Percentiles rank a stretch among this genome's conserved stretches.
These are phyloP conservation scores for Silurus glanis DNA, from an alignment of 2,113 vertebrate species.

Conservation along the genomic window DNA sequence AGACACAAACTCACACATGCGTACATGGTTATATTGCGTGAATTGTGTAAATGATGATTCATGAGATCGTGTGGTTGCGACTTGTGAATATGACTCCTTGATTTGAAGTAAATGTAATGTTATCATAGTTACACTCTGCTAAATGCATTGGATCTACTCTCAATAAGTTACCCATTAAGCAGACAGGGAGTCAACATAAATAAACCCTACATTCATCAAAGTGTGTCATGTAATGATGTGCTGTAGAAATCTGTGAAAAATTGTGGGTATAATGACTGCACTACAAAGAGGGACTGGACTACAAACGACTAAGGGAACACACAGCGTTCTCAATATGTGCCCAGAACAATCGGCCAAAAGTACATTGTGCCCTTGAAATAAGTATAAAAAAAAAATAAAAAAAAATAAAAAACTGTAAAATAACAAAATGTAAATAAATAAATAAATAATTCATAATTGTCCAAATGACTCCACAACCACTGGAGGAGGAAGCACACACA, in stretches of 20 bases:
- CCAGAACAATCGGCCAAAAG: neutral
- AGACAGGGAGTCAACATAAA: neutral
- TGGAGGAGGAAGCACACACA: too few relatives aligned
- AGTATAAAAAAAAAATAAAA: too few relatives aligned
- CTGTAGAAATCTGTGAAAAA: neutral
- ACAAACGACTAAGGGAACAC: too few relatives aligned
- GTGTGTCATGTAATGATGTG: neutral
- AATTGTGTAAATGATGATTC: neutral
- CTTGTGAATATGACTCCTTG: neutral
- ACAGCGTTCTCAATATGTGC: neutral
- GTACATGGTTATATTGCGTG: neutral
- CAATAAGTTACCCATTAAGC: neutral
- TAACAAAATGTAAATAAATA: neutral
- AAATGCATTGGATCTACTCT: neutral
- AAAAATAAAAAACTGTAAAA: neutral
- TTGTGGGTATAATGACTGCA: neutral
- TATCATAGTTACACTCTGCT: neutral
- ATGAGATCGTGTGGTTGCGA: neutral
- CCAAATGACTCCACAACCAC: neutral
- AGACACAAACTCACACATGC: neutral
- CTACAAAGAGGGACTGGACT: neutral
- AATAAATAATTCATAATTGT: neutral
- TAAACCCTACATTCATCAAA: neutral
- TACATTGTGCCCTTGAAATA: neutral
- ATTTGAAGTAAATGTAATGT: neutral